phyloP scores from a whole-genome alignment of 2,888 invertebrate species.

The Rhyacophila evoluta region DNA sequence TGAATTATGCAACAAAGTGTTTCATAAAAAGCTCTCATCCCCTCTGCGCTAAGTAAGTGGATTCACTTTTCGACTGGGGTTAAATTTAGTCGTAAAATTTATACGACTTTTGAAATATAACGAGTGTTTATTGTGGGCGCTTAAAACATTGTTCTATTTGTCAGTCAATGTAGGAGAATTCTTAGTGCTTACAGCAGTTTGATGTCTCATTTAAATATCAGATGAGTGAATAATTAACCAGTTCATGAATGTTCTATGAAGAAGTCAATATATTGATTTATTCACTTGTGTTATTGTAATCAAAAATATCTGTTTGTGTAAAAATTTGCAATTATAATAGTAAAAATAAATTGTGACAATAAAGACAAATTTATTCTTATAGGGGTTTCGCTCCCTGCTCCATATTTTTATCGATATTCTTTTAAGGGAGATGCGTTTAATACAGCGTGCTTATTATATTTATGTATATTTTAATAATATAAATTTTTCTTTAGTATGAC shows the following conservation, averaged over 20 bases:
- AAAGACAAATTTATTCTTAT: too few species aligned
- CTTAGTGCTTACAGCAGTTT: neutral
- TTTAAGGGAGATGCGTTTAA: too few species aligned
- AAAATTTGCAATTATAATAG: too few species aligned
- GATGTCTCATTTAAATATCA: neutral
- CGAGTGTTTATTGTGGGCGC: neutral
- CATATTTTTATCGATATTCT: too few species aligned
- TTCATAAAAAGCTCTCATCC: neutral
- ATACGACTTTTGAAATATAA: neutral
- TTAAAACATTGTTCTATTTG: neutral
- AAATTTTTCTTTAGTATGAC: too few species aligned
- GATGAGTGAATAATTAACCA: neutral
- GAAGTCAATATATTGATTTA: neutral
- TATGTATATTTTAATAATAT: too few species aligned
- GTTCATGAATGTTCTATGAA: neutral
- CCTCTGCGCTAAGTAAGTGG: neutral
- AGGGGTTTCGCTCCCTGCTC: too few species aligned
- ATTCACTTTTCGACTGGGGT: constrained; percentile 7
- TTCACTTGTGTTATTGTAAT: too few species aligned
- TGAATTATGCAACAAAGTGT: constrained; percentile 3
- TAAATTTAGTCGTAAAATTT: neutral
- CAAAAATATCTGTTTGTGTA: too few species aligned
- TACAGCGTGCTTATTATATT: too few species aligned
- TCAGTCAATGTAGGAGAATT: neutral
- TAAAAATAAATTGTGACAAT: too few species aligned